Percentiles rank a stretch among this genome's conserved stretches.
phyloP scores from a whole-genome alignment of 2,113 vertebrate genomes.

The Rallus limicola region DNA sequence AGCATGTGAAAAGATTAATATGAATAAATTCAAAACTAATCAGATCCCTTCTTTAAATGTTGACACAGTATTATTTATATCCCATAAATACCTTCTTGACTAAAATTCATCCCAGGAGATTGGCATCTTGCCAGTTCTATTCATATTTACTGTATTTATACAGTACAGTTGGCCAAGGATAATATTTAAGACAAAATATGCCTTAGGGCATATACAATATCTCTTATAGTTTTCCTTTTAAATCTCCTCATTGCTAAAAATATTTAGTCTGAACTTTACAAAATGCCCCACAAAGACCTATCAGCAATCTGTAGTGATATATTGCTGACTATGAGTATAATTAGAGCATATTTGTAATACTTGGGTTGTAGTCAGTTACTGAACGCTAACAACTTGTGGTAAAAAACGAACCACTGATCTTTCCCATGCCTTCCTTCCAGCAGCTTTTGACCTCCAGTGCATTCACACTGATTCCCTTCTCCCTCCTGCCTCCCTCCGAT shows the following conservation, averaged over 20 bases:
- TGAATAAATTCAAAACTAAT: constrained; percentile 83
- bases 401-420: constrained; percentile 71
- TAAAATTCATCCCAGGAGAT: constrained; percentile 81
- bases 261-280: constrained; percentile 81
- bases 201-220: constrained; percentile 83
- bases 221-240: constrained; percentile 81
- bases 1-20: constrained; percentile 84
- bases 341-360: constrained; percentile 85
- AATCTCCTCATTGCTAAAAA: constrained; percentile 81
- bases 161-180: constrained; percentile 85
- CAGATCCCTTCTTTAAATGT: constrained; percentile 80
- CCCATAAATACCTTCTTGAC: constrained; percentile 88
- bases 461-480: constrained; percentile 24
- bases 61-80: constrained; percentile 92
- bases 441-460: constrained; percentile 59
- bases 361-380: constrained; percentile 74
- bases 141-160: constrained; percentile 91
- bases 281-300: constrained; percentile 77
- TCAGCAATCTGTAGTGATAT: constrained; percentile 76
- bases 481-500: not conserved
- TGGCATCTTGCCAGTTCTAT: constrained; percentile 85
- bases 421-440: constrained; percentile 78
- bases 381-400: constrained; percentile 70
- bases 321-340: constrained; percentile 76
- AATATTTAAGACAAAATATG: constrained; percentile 91